A percentile compares a stretch with the other conserved stretches of the same genome.
Conservation (phyloP, 2,888 invertebrate species). For the Heliothis peltigera region DNA sequence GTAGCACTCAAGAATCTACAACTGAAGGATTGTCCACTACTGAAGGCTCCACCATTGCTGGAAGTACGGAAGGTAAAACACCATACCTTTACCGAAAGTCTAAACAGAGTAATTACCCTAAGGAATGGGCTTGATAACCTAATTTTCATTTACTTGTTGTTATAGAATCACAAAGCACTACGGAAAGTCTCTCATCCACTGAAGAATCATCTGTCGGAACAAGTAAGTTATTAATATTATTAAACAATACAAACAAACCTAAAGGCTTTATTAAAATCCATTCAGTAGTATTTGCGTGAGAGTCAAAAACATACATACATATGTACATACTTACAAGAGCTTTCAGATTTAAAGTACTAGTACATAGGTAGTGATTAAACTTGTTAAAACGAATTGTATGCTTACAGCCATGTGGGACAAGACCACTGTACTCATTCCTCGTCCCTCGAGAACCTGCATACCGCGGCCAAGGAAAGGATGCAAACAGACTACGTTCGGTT, state of each 20-base stretch:
- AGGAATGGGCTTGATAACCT: no score
- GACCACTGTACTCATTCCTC: conserved; percentile 70
- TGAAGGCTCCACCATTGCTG: conserved; percentile 15
- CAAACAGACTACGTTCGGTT: conserved; percentile 94
- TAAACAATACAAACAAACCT: no score
- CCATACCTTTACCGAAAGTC: no score
- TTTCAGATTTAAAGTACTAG: no score
- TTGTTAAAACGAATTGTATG: no score
- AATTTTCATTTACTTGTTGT: no score
- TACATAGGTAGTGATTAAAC: no score
- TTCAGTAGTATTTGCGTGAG: no score
- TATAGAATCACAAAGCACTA: conserved; percentile 34
- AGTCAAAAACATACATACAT: no score
- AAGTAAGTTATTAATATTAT: conserved; percentile 29
- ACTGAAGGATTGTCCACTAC: conserved; percentile 5
- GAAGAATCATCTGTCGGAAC: conserved; percentile 42
- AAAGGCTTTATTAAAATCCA: no score
- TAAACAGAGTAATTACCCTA: no score
- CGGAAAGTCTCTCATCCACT: conserved; percentile 37
- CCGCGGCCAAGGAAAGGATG: conserved; percentile 83
- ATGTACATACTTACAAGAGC: no score
- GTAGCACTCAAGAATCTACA: conserved; percentile 23
- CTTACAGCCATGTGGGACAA: conserved; percentile 86
- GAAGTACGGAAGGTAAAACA: conserved; percentile 41
- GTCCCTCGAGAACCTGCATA: conserved; percentile 71